Evolutionary conservation across 2,888 invertebrate species (phyloP), one percentile per base, ranked within the genome.

Genomic region (Idaea dimidiata): DNA sequence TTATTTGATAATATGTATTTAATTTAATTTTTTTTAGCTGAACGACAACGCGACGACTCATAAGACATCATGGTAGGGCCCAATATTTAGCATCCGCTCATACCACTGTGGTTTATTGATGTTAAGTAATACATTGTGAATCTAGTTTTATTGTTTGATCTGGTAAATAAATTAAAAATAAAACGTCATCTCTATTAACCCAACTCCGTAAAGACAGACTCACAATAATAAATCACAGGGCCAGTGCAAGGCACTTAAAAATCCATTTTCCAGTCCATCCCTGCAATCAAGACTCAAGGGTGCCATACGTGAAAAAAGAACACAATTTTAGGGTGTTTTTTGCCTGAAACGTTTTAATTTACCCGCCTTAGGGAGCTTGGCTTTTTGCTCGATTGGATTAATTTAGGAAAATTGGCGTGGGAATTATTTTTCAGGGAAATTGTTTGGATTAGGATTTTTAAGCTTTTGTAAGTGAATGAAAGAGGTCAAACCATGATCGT

Each of bases 171-270:
- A 6, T 53, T 7, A 43, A 5, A 4, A 31, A 56, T 62, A 65
- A 58, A 74, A 43, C 71, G 66, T 0, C 59, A 62, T 84, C 88
- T 79, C 78, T 32, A 72, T 63, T 67, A 54, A 17, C 6, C 53
- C 0, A 65, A 18, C 43, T 17, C 18, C 56, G 7, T 14, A 56
- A 17, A 60, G 62, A 70, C 62, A 75, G 81, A 86, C 86, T 86
- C 86, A 82, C 83, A 82, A 89, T 89, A 89, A 89, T 89, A 89
- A 89, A 90, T 90, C 88, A 88, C 79, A 31, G 59, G 62, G 54
- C 57, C 70, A 76, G 73, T 76, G 72, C 71, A 79, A 79, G 81
- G 84, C 86, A 87, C 84, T 87, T 88, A 86, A 88, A 87, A 88
- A 87, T 81, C 85, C 82, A 85, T 87, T 83, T 77, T 73, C 73